Base-by-base conservation (phyloP, 2,797 vertebrate species). In the Holocentrus rufus region DNA sequence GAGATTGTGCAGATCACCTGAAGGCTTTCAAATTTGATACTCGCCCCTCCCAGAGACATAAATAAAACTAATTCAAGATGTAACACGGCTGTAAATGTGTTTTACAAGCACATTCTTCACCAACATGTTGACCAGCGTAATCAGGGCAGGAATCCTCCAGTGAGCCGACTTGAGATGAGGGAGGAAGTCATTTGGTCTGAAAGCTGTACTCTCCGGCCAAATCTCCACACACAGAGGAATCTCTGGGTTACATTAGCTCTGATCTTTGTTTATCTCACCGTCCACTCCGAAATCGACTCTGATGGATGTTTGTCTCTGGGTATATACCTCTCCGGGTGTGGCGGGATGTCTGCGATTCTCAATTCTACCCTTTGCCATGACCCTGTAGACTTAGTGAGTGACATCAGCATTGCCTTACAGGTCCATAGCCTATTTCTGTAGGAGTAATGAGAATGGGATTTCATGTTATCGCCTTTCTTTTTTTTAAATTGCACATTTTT, bases 201-300 rank as follows among this genome's bases (percentile, higher is more conserved):
- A 74, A 86, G 71, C 66, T 60, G 76, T 27, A 23, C 68, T 74
- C 23, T 74, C 34, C 17, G 64, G 61, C 82, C 80, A 81, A 76
- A 78, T 69, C 23, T 7, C 69, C 58, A 70, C 67, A 83, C 72
- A 66, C 66, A 71, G 59, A 63, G 77, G 64, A 77, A 77, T 77
- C 73, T 79, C 79, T 83, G 74, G 69, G 79, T 75, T 82, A 78
- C 79, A 86, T 88, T 85, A 87, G 30, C 64, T 64, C 64, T 22
- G 72, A 76, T 83, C 82, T 86, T 58, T 88, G 86, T 83, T 86
- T 85, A 87, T 77, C 67, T 70, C 80, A 68, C 22, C 11, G 3
- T 57, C 77, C 47, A 77, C 68, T 80, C 79, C 61, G 65, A 64
- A 69, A 70, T 23, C 31, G 42, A 61, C 59, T 65, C 46, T 77